Base-by-base conservation (phyloP, 1,140 invertebrate genomes). In the Pachypeltis micranthus region DNA sequence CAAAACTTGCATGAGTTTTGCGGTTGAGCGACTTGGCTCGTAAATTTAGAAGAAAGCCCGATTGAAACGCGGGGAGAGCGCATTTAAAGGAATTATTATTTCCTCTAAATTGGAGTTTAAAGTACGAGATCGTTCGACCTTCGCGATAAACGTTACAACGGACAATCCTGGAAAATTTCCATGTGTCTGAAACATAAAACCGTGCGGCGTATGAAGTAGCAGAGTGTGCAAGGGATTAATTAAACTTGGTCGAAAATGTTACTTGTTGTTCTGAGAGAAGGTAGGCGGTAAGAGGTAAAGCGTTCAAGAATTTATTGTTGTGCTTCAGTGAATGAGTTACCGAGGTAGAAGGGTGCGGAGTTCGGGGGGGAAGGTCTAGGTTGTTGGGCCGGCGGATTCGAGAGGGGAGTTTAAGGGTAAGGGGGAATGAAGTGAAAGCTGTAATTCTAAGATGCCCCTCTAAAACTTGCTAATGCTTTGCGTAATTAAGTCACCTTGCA, bases 271-370 rank as follows among this genome's bases (percentile, higher is more conserved):
- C 12, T 10, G 21, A 21, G 23, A 21, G 47, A 10, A 51, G 47
- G 47, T 4, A 4, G 47, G 21, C 10, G 47, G 12, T 21, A 21
- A 21, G 7, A 51, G 47, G 47, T 51, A 51, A 51, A 51, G 47
- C 47, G 47, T 51, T 51, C 47, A 51, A 51, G 47, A 51, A 51
- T 51, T 51, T 51, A 51, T 51, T 51, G 47, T 51, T 51, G 47
- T 51, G 47, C 23, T 21, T 51, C 23, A 10, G 47, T 21, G 47
- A 51, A 51, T 51, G 47, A 51, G 47, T 51, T 51, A 51, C 47
- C 19, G 47, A 21, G 47, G 47, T n/a, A n/a, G n/a, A n/a, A n/a
- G n/a, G n/a, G n/a, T n/a, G n/a, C 19, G 47, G 23, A 16, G 47
- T 51, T 51, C 10, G 7, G 47, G 23, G 19, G 10, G 47, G 47